A percentile compares a stretch with the other conserved stretches of the same genome.
These are phyloP conservation scores for Phrynocephalus guinanensis DNA, from an alignment of 2,797 vertebrate species.

Conservation along the genomic window DNA sequence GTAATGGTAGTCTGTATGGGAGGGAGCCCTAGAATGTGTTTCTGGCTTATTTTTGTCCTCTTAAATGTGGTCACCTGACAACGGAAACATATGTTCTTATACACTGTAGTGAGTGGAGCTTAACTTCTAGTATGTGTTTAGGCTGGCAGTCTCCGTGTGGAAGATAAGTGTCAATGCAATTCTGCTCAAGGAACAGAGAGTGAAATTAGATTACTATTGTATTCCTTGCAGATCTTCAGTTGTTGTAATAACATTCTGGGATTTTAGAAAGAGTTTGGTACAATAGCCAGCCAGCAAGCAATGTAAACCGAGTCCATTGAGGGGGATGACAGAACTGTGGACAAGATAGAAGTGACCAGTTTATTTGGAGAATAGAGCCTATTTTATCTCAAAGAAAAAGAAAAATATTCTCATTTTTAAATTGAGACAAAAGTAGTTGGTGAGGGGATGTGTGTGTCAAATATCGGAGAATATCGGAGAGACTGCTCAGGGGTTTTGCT, in stretches of 20 bases:
- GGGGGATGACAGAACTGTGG: neutral
- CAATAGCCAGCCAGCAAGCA: neutral
- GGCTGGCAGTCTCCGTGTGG: neutral
- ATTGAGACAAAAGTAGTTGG: constrained; percentile 26
- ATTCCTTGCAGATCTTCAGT: constrained; percentile 8
- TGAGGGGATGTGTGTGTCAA: neutral
- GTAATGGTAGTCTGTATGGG: neutral
- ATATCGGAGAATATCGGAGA: neutral
- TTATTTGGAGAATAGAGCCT: neutral
- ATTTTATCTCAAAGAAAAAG: constrained; percentile 25
- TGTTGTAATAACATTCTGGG: neutral
- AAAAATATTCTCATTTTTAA: constrained; percentile 6
- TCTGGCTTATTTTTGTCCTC: neutral
- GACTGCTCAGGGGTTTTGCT: neutral
- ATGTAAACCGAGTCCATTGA: no score
- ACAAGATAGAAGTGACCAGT: neutral
- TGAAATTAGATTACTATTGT: constrained; percentile 24
- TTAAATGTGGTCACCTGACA: neutral
- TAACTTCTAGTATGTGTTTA: neutral
- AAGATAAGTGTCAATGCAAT: neutral
- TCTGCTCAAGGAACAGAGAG: neutral
- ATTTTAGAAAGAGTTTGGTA: neutral
- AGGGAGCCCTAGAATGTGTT: neutral
- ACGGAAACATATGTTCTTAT: neutral
- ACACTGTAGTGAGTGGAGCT: neutral